A percentile compares a stretch with the other conserved stretches of the same genome.
Evolutionary conservation across 1,140 invertebrate genomes (phyloP).

Genomic region (Drosophila pachea): DNA sequence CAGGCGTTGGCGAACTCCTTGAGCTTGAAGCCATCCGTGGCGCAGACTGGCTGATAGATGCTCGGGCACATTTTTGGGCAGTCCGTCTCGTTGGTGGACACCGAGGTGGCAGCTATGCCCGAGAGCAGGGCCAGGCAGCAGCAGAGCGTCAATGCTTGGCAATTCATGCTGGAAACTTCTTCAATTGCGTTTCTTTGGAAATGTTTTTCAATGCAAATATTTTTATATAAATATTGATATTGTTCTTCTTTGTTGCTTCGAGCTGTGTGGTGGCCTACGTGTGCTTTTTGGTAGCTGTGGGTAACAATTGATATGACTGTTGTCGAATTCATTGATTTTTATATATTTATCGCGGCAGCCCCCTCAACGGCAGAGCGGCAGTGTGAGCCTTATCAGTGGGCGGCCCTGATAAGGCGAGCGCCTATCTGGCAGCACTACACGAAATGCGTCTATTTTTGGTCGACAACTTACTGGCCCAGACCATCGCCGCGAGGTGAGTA

Average conservation of each 20-base stretch:
- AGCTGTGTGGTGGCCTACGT: conserved; percentile 36
- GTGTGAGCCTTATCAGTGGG: conserved; percentile 36
- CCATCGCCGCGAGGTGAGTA: conserved; percentile 37
- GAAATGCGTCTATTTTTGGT: conserved; percentile 46
- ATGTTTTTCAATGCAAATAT: conserved; percentile 4
- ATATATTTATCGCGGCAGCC: conserved; percentile 52
- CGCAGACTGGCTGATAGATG: conserved; percentile 65
- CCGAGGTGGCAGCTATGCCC: conserved; percentile 51
- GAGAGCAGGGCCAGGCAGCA: conserved; percentile 47
- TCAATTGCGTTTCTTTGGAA: conserved; percentile 11
- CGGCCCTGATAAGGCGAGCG: conserved; percentile 33
- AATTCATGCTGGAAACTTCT: conserved; percentile 37
- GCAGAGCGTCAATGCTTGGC: conserved; percentile 38
- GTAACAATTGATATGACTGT: conserved; percentile 66
- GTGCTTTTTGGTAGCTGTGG: conserved; percentile 52
- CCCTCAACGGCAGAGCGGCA: conserved; percentile 22
- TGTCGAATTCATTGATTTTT: conserved; percentile 61
- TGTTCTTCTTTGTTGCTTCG: conserved; percentile 7
- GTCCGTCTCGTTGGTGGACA: conserved; percentile 55
- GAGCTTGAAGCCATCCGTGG: conserved; percentile 59
- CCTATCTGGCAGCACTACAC: conserved; percentile 36
- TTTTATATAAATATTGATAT: conserved; percentile 4
- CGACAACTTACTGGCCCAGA: conserved; percentile 43
- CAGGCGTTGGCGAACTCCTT: conserved; percentile 67
- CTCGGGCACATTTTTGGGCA: conserved; percentile 61